Conservation (phyloP, 2,888 invertebrate genomes). For the Dendrolimus houi region DNA sequence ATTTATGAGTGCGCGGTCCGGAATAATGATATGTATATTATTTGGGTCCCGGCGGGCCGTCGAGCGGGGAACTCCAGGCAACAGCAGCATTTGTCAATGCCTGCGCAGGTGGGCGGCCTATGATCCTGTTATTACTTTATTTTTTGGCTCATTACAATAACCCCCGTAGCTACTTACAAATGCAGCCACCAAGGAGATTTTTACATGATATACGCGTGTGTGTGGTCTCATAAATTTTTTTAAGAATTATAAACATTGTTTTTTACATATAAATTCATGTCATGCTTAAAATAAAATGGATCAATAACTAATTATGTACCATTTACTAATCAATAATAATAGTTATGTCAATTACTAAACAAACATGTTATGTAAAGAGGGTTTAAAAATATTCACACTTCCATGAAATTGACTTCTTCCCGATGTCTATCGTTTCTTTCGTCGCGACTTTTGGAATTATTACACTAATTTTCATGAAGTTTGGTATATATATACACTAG, state of each 20-base stretch:
- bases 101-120: slow-evolving; percentile 57
- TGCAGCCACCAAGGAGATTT: slow-evolving; percentile 20
- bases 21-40: slow-evolving; percentile 71
- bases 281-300: too few relatives aligned
- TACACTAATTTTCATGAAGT: too few relatives aligned
- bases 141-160: slow-evolving; percentile 56
- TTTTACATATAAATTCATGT: too few relatives aligned
- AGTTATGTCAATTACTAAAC: too few relatives aligned
- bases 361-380: too few relatives aligned
- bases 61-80: slow-evolving; percentile 36
- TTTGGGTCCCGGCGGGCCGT: slow-evolving; percentile 46
- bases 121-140: slow-evolving; percentile 57
- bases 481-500: too few relatives aligned
- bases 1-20: slow-evolving; percentile 58
- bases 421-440: too few relatives aligned
- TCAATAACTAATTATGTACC: too few relatives aligned
- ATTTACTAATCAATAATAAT: too few relatives aligned
- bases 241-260: slow-evolving; percentile 3
- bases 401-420: too few relatives aligned
- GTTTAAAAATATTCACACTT: too few relatives aligned
- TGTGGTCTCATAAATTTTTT: slow-evolving; percentile 27
- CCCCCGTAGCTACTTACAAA: slow-evolving; percentile 33
- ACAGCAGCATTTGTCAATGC: slow-evolving; percentile 64
- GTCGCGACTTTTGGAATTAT: too few relatives aligned
- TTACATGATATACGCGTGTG: slow-evolving; percentile 19